Evolutionary conservation across 2,888 invertebrate species (phyloP), one percentile per base, ranked within the genome.

Genomic region (Autographa gamma): DNA sequence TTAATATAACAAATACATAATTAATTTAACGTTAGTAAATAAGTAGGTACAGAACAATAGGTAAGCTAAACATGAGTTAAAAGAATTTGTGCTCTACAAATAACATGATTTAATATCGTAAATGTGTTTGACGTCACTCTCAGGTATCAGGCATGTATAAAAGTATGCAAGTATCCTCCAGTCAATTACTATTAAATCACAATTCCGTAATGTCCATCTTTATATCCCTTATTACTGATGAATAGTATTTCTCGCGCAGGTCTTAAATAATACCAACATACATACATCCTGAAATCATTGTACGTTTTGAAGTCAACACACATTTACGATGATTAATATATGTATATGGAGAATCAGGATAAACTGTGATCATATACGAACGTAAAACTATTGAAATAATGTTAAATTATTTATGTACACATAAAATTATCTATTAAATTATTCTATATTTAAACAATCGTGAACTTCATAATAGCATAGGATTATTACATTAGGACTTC

Each of bases 21-120:
- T 69, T 69, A 79, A 84, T 78, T 89, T 84, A 91, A 91, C 89
- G 85, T 90, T 85, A 89, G 84, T 92, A 89, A 91, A 90, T 87
- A 88, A 88, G 87, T 88, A 89, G 89, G 87, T 88, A 89, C 84
- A 88, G 81, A 86, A 85, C 77, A 85, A 85, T 86, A 86, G 88
- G 89, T 85, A 72, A 86, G 85, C 86, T 87, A 88, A 89, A 86
- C 80, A 80, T 86, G 82, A 75, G 67, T 71, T 7, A 82, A 80
- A 83, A 77, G 82, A 86, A 84, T 85, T 85, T 88, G 86, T 89
- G 88, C 89, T 89, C 88, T 87, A 85, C 83, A 89, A 86, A 85
- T 80, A 89, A 88, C 81, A 66, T 54, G 64, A 64, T 77, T 69
- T 63, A 78, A 82, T 62, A 56, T 63, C 67, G 67, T 58, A 71